A percentile compares a stretch with the other conserved stretches of the same genome.
These are phyloP conservation scores for Lipotes vexillifer DNA, from an alignment of 2,113 vertebrate species.

Conservation along the genomic window DNA sequence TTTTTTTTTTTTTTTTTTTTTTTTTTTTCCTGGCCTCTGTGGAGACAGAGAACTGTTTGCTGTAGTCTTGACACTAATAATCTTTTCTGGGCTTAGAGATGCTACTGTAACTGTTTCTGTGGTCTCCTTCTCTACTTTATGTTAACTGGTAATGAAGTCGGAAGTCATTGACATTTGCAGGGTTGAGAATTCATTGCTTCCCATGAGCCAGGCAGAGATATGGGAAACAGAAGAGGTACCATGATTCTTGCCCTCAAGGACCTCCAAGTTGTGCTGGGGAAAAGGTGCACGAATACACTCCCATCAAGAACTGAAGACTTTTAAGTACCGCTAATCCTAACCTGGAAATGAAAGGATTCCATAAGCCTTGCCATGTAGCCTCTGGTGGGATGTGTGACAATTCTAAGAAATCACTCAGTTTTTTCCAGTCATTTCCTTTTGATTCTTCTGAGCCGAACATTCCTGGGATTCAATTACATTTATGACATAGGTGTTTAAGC, in stretches of 20 bases:
- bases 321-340: neutral
- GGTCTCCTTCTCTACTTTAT: neutral
- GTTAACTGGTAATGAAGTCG: neutral
- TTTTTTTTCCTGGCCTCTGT: neutral
- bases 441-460: neutral
- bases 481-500: neutral
- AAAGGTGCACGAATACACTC: neutral
- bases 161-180: neutral
- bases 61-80: neutral
- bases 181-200: neutral
- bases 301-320: neutral
- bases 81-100: neutral
- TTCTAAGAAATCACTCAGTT: neutral
- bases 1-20: neutral
- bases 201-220: neutral
- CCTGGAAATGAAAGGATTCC: neutral
- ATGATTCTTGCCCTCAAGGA: neutral
- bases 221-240: neutral
- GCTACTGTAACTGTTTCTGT: neutral
- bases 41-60: neutral
- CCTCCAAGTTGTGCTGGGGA: neutral
- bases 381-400: neutral
- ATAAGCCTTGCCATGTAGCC: neutral
- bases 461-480: neutral
- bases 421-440: neutral